phyloP scores from a whole-genome alignment of 2,797 vertebrate genomes.

The Toxotes lorentzi region DNA sequence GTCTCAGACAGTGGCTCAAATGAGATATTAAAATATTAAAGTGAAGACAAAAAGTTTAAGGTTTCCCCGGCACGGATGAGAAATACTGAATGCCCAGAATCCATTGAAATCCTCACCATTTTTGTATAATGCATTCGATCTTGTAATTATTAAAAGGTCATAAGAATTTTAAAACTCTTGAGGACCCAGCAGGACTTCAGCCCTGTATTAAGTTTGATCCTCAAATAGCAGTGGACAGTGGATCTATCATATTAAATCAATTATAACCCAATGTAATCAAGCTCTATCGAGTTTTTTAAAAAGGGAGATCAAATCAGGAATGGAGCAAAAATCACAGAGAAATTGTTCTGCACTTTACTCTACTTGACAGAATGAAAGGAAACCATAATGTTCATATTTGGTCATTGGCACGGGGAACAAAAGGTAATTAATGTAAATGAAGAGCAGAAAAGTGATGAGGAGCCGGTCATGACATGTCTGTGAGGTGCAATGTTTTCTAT shows the following conservation, averaged over 20 bases:
- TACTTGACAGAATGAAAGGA: slow-evolving; percentile 50
- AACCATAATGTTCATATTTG: slow-evolving; percentile 3
- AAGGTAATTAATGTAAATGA: slow-evolving; percentile 11
- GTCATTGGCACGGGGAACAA: not conserved
- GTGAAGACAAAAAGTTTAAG: slow-evolving; percentile 56
- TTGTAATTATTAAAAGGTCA: slow-evolving; percentile 59
- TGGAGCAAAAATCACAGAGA: slow-evolving; percentile 11
- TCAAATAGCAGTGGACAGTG: not conserved
- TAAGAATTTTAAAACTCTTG: slow-evolving; percentile 29
- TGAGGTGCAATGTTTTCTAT: too few relatives aligned
- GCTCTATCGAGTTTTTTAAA: slow-evolving; percentile 20
- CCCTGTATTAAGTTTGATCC: slow-evolving; percentile 24
- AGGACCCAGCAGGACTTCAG: slow-evolving; percentile 9
- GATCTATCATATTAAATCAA: slow-evolving; percentile 5
- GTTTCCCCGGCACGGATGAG: slow-evolving; percentile 47
- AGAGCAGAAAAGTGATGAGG: not conserved
- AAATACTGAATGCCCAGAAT: slow-evolving; percentile 53
- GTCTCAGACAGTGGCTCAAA: slow-evolving; percentile 57
- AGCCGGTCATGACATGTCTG: not conserved
- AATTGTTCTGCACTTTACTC: slow-evolving; percentile 14
- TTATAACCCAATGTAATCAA: slow-evolving; percentile 3
- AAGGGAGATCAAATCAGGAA: slow-evolving; percentile 26
- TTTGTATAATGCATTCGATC: slow-evolving; percentile 54
- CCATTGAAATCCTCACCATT: slow-evolving; percentile 48
- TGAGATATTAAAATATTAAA: slow-evolving; percentile 81